Base-by-base conservation (phyloP, 1,140 invertebrate genomes). In the Propsilocerus akamusi region DNA sequence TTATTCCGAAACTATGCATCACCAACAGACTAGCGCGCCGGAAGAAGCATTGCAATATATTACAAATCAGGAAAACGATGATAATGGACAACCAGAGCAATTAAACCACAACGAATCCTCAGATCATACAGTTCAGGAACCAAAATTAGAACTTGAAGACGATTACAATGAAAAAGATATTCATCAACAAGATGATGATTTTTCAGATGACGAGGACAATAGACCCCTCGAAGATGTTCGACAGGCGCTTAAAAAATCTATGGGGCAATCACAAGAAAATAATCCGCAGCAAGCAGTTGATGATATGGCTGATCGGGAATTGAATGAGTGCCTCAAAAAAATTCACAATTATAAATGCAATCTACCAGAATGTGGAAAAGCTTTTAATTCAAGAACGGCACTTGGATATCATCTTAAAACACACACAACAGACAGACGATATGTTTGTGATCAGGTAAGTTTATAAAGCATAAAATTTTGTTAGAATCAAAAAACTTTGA, bases 301-400 rank as follows among this genome's bases (percentile, higher is more conserved):
- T 34, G 46, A 47, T 14, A 30, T 12, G 20, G 48, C 11, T 2
- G n/a, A 24, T 22, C 17, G 14, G 17, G 26, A 26, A 46, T n/a
- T 26, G 6, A 28, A 52, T 41, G 25, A 48, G 24, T 24, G 8
- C n/a, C 49, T 50, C 11, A 26, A 56, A 12, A 64, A 61, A 47
- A 57, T 48, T 57, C 30, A 47, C 58, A 50, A 60, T 53, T 41
- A 54, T 57, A 24, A 61, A 53, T 87, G 83, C 57, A 67, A 53
- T 62, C n/a, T n/a, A n/a, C n/a, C n/a, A n/a, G 28, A 71, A 52
- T 91, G 87, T 55, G 70, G 73, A 12, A 66, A 82, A 48, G 74
- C 79, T 23, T 91, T 91, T 60, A 76, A 78, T 51, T 84, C 90
- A 55, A 70, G 81, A 47, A 91, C 89, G 65, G 88, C 86, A 37